Base-by-base conservation (phyloP, 1,140 invertebrate genomes). In the Bombus cullumanus region DNA sequence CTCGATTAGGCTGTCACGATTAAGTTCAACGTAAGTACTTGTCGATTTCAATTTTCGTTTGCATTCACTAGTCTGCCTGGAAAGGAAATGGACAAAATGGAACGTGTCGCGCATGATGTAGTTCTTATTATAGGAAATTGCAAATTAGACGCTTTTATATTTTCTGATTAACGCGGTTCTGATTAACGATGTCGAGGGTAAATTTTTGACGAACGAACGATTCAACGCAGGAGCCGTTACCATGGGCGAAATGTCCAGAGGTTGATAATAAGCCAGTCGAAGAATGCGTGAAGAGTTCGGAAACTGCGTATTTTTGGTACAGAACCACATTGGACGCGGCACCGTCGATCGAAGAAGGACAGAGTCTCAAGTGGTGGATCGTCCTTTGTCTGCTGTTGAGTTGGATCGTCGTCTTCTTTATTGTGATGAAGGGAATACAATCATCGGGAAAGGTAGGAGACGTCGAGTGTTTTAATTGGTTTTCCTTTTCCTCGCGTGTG, bases 341-440 rank as follows among this genome's bases (percentile, higher is more conserved):
- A 2, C 97, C 97, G 3, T 97, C 96, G 64, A 98, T 99, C 92
- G 97, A 98, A 37, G 97, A 98, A 66, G 96, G 97, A 1, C 98
- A 98, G 28, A 97, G 96, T 15, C 96, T 99, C 15, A 98, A 98
- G 89, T 99, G 98, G 98, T 99, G 99, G 98, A 98, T 99, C 91
- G 98, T 98, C 0, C 93, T 99, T 9, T 99, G 98, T 94, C 96
- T 99, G 31, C 94, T 99, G 59, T 95, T 99, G 22, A 98, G 99
- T 74, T 99, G 99, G 99, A 95, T 98, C 83, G 96, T 99, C 77
- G 98, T 99, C 25, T 99, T 99, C 96, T 98, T 99, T 93, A 99
- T 99, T 93, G 98, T 99, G 8, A 99, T 99, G 98, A 99, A 99
- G 95, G 99, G 99, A 71, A 99, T 99, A 88, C 98, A 99, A 95